Evolutionary conservation across 2,888 invertebrate genomes (phyloP), one percentile per base, ranked within the genome.

Genomic region (Girardia tigrina): DNA sequence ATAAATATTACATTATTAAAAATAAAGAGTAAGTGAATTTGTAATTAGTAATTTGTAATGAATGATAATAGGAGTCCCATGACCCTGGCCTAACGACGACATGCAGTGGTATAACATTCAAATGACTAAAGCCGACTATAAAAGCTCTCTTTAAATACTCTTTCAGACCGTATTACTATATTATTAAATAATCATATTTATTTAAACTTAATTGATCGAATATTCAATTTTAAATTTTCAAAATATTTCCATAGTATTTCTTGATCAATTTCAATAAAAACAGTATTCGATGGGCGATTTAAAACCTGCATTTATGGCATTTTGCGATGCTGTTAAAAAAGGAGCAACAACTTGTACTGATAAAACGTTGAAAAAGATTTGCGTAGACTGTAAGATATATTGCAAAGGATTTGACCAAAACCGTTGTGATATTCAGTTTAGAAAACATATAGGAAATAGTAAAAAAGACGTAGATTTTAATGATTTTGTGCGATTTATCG

Each of bases 351-450:
- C 69, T 12, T 77, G 77, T 26, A 76, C 75, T n/a, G 76, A 76
- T 56, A 76, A 76, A 42, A 76, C 76, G 1, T 14, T 76, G n/a
- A 76, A 77, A 76, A 76, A 76, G 29, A 76, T 76, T 16, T 76
- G 75, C 28, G 56, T 56, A 12, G 76, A 76, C 28, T 76, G 76
- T 36, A 76, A 76, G 69, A 77, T 75, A 20, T 75, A 75, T 73
- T 28, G 26, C 26, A 75, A 75, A 29, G 28, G 29, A 73, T 28
- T 75, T 8, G 75, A 75, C 23, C 23, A 74, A 23, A 75, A 75
- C 23, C 71, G 75, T 14, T 74, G 74, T 16, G 75, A 75, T 73
- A 75, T 75, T 28, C 28, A 75, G 23, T 74, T 75, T n/a, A 8
- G 75, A 75, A 74, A 73, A 74, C 72, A 72, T 28, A 75, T 75